Conservation (phyloP, 2,113 vertebrate species). For the Pristiophorus japonicus region DNA sequence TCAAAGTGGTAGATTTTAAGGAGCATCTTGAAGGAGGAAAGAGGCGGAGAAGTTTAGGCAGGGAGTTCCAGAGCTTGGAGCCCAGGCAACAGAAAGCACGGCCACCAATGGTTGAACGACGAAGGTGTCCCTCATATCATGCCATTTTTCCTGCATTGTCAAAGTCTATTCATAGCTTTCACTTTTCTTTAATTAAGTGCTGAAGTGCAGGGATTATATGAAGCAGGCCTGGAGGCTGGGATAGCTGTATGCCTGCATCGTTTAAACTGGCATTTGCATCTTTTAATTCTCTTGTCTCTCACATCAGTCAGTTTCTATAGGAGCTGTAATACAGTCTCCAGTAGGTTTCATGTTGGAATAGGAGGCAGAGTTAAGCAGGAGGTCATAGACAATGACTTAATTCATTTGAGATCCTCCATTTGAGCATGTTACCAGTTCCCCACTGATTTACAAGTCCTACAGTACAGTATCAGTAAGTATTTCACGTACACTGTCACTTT, state of each 20-base stretch:
- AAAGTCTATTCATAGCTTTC: neutral
- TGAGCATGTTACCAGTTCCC: neutral
- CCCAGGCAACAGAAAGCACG: too few species aligned
- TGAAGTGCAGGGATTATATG: neutral
- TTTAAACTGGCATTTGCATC: neutral
- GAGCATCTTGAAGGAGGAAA: too few species aligned
- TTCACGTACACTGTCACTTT: neutral
- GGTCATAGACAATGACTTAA: neutral
- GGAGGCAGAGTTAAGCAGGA: neutral
- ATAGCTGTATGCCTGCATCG: neutral
- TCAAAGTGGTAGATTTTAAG: too few species aligned
- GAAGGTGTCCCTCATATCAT: too few species aligned
- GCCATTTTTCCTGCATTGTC: neutral
- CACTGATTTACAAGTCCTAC: neutral
- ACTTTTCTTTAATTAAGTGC: neutral
- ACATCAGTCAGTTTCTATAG: neutral
- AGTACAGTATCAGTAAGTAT: neutral
- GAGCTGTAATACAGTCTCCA: neutral
- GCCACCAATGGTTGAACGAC: too few species aligned
- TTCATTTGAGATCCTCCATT: neutral
- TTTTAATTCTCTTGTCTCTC: neutral
- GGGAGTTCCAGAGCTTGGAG: too few species aligned
- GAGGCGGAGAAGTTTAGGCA: too few species aligned
- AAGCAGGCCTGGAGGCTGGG: neutral
- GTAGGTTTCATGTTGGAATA: neutral